Base-by-base conservation (phyloP, 2,888 invertebrate genomes). In the Mesochorus sp. region DNA sequence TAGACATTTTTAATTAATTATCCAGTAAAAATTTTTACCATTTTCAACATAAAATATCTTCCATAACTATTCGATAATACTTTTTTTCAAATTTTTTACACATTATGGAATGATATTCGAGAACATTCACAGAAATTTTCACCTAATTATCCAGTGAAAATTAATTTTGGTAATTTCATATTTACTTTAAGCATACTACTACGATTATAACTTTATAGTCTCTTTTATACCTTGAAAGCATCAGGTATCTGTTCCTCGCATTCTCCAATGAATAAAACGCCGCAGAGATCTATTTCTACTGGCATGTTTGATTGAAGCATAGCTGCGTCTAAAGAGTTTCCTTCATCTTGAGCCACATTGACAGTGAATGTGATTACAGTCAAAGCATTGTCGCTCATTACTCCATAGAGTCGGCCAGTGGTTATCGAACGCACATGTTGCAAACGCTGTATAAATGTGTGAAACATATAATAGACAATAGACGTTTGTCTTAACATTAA, bases 281-380 rank as follows among this genome's bases (percentile, higher is more conserved):
- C 96, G 88, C 95, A 96, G 59, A 95, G 91, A 91, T 96, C 96
- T 76, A 96, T 91, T 89, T 96, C 96, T 1, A 95, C 94, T 12
- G 96, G 96, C 85, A 96, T 93, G 85, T 94, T 94, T 24, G 95
- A 92, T 80, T 94, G 92, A 39, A 95, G 87, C 80, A 92, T 92
- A 42, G 91, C 91, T 80, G 92, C 92, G 81, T 92, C 91, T 1
- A 55, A 14, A 19, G 31, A 31, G 31, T 24, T 71, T 6, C 91
- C 87, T 62, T 91, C 91, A 64, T 94, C 93, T 85, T 94, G 92
- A 67, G 92, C 89, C 17, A 91, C 92, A 88, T 95, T 94, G 84
- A 95, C 91, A 87, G 94, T 94, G 83, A 95, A 93, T 59, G 95
- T 95, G 80, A 96, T 91, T 66, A 96, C 93, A 31, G 95, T 92